These are phyloP conservation scores for Lasioglossum albipes DNA, from an alignment of 1,140 invertebrate species.

Conservation along the genomic window DNA sequence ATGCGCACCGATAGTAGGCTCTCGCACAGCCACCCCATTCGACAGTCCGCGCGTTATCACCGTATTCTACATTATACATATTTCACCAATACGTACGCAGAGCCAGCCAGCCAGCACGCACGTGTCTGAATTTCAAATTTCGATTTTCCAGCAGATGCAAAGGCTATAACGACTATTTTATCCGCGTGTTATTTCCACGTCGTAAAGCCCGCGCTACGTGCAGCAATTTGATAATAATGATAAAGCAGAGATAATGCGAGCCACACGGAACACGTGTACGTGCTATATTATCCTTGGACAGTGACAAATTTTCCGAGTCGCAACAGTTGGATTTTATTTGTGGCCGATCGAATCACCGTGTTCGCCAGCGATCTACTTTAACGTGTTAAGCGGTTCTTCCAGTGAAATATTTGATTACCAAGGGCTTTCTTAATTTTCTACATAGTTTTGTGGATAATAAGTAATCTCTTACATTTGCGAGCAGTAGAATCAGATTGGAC, in stretches of 20 bases:
- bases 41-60: too few relatives aligned
- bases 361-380: not conserved
- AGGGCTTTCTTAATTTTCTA: too few relatives aligned
- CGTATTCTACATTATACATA: too few relatives aligned
- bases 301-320: conserved; percentile 49
- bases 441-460: too few relatives aligned
- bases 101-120: not conserved
- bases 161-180: conserved; percentile 14
- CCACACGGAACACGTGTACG: conserved; percentile 17
- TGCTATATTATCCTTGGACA: conserved; percentile 27
- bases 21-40: too few relatives aligned
- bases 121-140: conserved; percentile 11
- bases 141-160: not conserved
- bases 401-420: too few relatives aligned
- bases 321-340: conserved; percentile 4
- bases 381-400: too few relatives aligned
- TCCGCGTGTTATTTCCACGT: conserved; percentile 18
- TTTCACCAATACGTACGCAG: too few relatives aligned
- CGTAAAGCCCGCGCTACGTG: not conserved
- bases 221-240: conserved; percentile 49
- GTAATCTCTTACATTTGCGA: too few relatives aligned
- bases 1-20: too few relatives aligned
- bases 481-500: too few relatives aligned
- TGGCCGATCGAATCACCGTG: not conserved
- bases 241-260: conserved; percentile 41